These are phyloP conservation scores for Bradypodion ventrale DNA, from an alignment of 2,797 vertebrate species.

Conservation along the genomic window DNA sequence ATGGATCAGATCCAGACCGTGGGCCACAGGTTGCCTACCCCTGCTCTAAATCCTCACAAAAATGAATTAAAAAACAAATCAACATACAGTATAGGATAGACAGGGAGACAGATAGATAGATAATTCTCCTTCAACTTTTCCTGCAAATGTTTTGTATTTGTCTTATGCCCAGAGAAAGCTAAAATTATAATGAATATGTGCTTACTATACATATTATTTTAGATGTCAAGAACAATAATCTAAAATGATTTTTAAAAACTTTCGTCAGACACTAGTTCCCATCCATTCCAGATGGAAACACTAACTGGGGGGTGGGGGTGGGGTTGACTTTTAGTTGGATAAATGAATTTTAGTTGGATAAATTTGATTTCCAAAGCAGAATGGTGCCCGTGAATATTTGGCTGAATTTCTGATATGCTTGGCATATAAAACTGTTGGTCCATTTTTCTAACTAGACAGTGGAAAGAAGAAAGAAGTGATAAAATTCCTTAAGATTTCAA, in stretches of 20 bases:
- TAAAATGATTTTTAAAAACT: neutral
- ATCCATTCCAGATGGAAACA: neutral
- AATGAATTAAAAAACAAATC: neutral
- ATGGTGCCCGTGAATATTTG: neutral
- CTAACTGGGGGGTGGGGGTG: too few relatives aligned
- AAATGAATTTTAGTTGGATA: neutral
- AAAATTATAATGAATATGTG: neutral
- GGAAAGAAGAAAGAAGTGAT: conserved; percentile 10
- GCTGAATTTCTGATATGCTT: neutral
- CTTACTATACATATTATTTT: neutral
- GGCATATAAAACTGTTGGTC: fast-evolving
- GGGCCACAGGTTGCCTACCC: too few relatives aligned
- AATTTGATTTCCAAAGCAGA: neutral
- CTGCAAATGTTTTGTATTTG: too few relatives aligned
- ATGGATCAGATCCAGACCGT: too few relatives aligned
- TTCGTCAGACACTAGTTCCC: fast-evolving
- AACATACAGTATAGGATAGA: too few relatives aligned
- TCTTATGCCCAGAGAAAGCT: too few relatives aligned
- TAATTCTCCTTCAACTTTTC: too few relatives aligned
- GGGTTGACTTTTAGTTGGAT: neutral
- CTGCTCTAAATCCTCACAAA: too few relatives aligned
- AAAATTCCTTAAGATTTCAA: neutral
- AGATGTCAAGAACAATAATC: neutral
- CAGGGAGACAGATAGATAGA: too few relatives aligned
- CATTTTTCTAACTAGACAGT: neutral